phyloP scores from a whole-genome alignment of 2,888 invertebrate genomes.

The Acronicta leporina region DNA sequence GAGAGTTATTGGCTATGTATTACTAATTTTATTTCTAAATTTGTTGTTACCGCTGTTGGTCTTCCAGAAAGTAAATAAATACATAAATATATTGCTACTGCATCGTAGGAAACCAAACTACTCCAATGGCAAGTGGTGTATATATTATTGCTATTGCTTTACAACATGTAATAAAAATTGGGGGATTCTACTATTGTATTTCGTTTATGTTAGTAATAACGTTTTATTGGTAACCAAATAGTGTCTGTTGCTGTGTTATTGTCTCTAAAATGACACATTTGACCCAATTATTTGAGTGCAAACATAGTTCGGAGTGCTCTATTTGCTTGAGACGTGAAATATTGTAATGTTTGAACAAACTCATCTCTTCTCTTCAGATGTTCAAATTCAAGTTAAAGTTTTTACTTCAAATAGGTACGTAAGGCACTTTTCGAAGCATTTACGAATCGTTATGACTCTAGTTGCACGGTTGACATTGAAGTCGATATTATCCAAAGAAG shows the following conservation, averaged over 20 bases:
- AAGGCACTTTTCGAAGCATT: too few species aligned
- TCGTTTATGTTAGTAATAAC: constrained; percentile 41
- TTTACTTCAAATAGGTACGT: too few species aligned
- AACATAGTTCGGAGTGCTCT: neutral
- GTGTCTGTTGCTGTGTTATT: constrained; percentile 35
- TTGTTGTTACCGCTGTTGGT: too few species aligned
- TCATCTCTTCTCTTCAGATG: too few species aligned
- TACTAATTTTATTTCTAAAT: too few species aligned
- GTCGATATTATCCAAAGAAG: too few species aligned
- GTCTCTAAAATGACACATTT: constrained; percentile 36
- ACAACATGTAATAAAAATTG: constrained; percentile 43
- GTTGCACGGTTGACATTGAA: too few species aligned
- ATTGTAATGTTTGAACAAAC: neutral
- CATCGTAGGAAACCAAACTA: constrained; percentile 34
- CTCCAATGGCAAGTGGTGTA: constrained; percentile 27
- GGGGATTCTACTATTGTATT: constrained; percentile 30
- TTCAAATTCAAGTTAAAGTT: neutral
- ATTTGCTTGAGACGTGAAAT: neutral
- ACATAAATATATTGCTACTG: too few species aligned
- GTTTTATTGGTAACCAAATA: constrained; percentile 42
- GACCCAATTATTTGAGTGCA: constrained; percentile 22
- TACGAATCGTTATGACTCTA: too few species aligned
- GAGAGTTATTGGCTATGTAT: too few species aligned
- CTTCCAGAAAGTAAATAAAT: too few species aligned
- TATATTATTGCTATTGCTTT: constrained; percentile 38